Base-by-base conservation (phyloP, 2,797 vertebrate genomes). In the Hylomyscus alleni region DNA sequence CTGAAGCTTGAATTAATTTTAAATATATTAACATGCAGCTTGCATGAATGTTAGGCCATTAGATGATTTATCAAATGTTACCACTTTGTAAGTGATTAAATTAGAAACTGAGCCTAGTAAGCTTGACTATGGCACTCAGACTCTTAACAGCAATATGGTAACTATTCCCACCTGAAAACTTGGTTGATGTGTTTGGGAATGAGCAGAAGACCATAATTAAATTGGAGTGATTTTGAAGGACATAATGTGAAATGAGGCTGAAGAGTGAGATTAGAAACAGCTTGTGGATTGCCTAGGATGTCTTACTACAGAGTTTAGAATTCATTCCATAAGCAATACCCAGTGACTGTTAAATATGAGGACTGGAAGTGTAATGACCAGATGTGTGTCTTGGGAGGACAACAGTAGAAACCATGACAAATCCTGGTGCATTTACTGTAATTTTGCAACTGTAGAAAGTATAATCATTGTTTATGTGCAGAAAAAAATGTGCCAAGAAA, bases 241-340 rank as follows among this genome's bases (percentile, higher is more conserved):
- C 96, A 97, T 98, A 97, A 97, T 97, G 97, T 96, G 97, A 97
- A 98, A 97, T 97, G 97, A 97, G 81, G 95, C 97, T 97, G 97
- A 98, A 97, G 95, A 97, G 78, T 89, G 93, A 98, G 95, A 97
- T 97, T 96, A 97, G 95, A 58, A 97, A 97, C 97, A 98, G 97
- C 95, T 95, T 98, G 97, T 77, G 69, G 92, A 96, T 94, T 52
- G 88, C 12, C 85, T 92, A n/a, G 60, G 58, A 94, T 94, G 88
- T 78, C 95, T 94, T 93, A 95, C 80, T 90, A n/a, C 24, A 52
- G 91, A 85, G 65, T 96, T 95, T 72, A 73, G 86, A 95, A 97
- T 94, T 95, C 90, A 80, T 65, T 97, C 93, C 88, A 94, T 96
- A 97, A 97, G 95, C 95, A 96, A 95, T 94, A 97, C 82, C 91